Base-by-base conservation (phyloP, 30 jellyfish, hydroid and myxozoan species). In the Turritopsis rubra region DNA sequence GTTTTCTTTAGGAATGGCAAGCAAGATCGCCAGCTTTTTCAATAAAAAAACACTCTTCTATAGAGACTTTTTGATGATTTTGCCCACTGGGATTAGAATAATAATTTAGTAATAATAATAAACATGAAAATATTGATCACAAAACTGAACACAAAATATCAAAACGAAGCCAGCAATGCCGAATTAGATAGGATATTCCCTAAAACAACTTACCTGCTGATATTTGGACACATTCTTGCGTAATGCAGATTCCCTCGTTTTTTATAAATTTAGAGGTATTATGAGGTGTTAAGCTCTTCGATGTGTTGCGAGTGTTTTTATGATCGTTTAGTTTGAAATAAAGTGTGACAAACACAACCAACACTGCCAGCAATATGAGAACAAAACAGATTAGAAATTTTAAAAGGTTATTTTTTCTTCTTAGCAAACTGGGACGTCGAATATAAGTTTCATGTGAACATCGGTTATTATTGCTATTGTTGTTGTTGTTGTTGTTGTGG, bases 221-320 rank as follows among this genome's bases (percentile, higher is more conserved):
- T 16, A 80, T 80, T n/a, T 80, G 87, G 26, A 80, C 87, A n/a
- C 87, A 80, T 20, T 80, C 87, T 65, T 65, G 52, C 54, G 87
- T 0, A 53, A 24, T 80, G 81, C 87, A 80, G 16, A 20, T 24
- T 79, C 22, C 80, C 18, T 79, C 80, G 8, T 26, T 30, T 79
- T 16, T 9, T 16, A n/a, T 30, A 27, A 1, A 75, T 3, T 76
- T 52, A 76, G 60, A 41, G 13, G 60, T 13, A 41, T 41, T 41
- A 13, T 5, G 13, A 41, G 60, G n/a, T n/a, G n/a, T n/a, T n/a
- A n/a, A n/a, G n/a, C n/a, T n/a, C n/a, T n/a, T n/a, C n/a, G n/a
- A n/a, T n/a, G n/a, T n/a, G n/a, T n/a, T n/a, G n/a, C n/a, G n/a
- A 5, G 60, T 41, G 13, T 41, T 41, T 41, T 41, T 41, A 41